Conservation (phyloP, 2,888 invertebrate genomes). For the Microchrysa polita region DNA sequence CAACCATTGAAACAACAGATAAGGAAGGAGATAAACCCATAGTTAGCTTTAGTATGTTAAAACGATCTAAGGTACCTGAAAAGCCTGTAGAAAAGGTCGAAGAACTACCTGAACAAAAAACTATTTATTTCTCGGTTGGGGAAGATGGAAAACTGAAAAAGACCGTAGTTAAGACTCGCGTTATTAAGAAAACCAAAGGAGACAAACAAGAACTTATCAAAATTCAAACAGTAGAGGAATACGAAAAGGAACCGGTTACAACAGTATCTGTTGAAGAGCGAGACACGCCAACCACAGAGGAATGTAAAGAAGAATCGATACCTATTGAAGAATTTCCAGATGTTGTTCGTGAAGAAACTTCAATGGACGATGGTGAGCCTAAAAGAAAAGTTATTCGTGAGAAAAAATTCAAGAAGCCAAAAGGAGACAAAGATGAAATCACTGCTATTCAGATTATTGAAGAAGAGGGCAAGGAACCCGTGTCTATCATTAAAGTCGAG, state of each 20-base stretch:
- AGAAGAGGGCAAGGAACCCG: slow-evolving; percentile 63
- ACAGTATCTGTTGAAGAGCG: slow-evolving; percentile 62
- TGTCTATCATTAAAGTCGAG: slow-evolving; percentile 55
- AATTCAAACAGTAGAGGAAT: slow-evolving; percentile 66
- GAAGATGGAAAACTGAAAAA: slow-evolving; percentile 58
- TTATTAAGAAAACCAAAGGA: slow-evolving; percentile 58
- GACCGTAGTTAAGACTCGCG: slow-evolving; percentile 58
- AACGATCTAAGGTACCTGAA: slow-evolving; percentile 53
- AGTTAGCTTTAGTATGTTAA: slow-evolving; percentile 57
- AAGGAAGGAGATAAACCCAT: slow-evolving; percentile 60
- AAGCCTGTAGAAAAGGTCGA: slow-evolving; percentile 49
- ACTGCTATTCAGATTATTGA: slow-evolving; percentile 65
- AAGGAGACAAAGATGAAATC: slow-evolving; percentile 62
- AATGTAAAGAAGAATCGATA: slow-evolving; percentile 57
- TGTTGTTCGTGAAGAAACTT: slow-evolving; percentile 58
- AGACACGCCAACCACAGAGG: slow-evolving; percentile 16
- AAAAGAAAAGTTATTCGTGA: slow-evolving; percentile 56
- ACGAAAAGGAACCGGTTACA: slow-evolving; percentile 64
- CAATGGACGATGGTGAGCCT: slow-evolving; percentile 15
- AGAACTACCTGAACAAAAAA: slow-evolving; percentile 60
- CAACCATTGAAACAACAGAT: slow-evolving; percentile 57
- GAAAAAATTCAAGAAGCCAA: slow-evolving; percentile 63
- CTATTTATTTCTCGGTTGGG: slow-evolving; percentile 59
- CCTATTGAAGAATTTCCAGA: slow-evolving; percentile 58
- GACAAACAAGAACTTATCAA: slow-evolving; percentile 63